These are phyloP conservation scores for Stramonita haemastoma DNA, from an alignment of 2,888 invertebrate genomes.

Conservation along the genomic window DNA sequence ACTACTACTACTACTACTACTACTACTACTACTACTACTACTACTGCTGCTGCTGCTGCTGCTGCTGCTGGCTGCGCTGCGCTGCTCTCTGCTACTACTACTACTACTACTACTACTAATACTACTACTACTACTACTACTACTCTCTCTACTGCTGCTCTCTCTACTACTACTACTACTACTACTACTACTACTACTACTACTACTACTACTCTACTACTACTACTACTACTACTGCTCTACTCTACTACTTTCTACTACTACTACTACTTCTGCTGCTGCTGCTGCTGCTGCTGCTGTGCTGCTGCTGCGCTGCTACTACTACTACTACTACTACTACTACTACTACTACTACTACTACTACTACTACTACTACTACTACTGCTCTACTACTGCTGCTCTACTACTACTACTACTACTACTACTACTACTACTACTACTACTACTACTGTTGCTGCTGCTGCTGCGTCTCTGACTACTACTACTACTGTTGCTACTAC, in stretches of 20 bases:
- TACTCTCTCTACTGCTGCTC: too few species aligned
- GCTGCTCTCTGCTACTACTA: neutral
- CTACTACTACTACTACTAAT: neutral
- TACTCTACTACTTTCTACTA: too few species aligned
- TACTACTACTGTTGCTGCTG: neutral
- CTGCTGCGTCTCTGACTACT: neutral
- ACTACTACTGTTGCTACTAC: neutral
- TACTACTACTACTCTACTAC: neutral
- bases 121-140: neutral
- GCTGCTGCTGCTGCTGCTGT: neutral
- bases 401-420: neutral
- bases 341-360: neutral
- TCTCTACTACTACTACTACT: neutral
- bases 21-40: too few species aligned
- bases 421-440: neutral
- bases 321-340: neutral
- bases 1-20: too few species aligned
- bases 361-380: conserved; percentile 1
- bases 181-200: neutral
- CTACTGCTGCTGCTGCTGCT: too few species aligned
- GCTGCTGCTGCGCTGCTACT: neutral
- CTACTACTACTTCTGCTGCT: neutral
- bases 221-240: neutral
- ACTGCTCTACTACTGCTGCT: neutral
- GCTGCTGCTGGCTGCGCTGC: too few species aligned